Base-by-base conservation (phyloP, 2,797 vertebrate species). In the Gymnothorax reevesii region DNA sequence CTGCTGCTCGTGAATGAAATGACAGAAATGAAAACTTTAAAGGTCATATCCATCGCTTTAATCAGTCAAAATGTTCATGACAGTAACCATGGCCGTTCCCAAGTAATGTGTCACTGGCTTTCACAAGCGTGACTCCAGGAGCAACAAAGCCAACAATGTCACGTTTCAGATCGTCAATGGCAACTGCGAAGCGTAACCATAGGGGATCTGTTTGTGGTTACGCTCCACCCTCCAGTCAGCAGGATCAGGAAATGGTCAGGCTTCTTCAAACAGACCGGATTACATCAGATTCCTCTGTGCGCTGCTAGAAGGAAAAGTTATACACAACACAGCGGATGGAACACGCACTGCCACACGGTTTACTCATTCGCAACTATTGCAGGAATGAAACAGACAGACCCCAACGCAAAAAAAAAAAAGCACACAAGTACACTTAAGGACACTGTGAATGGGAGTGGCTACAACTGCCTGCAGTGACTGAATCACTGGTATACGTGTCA, bases 381-480 rank as follows among this genome's bases (percentile, higher is more conserved):
- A 27, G 57, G 77, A 54, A 64, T 54, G 15, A 84, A 49, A 80
- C 71, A 57, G 60, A 82, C 25, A 79, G 8, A 52, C 52, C n/a
- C 62, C 66, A 84, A 87, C 87, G 62, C 12, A 83, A 17, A 8
- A 83, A 83, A 17, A 8, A 83, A 54, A 73, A 79, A 54, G 54
- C 87, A 87, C 71, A 84, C 7, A 59, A 62, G 59, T 27, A 27
- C 64, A 66, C 57, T 25, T 27, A 75, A 80, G 83, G 73, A 20
- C 75, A 59, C 22, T 60, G 52, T 42, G 77, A 86, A 88, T 82
- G 89, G 92, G 94, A 90, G n/a, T 73, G 85, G 92, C 92, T 91
- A 7, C 86, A 49, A 59, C 88, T 66, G 94, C 92, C 93, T 92
- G 82, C 92, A 93, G 4, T 12, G 6, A 94, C 92, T 93, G 94